Evolutionary conservation across 2,888 invertebrate genomes (phyloP).

Genomic region (Allophyes oxyacanthae): DNA sequence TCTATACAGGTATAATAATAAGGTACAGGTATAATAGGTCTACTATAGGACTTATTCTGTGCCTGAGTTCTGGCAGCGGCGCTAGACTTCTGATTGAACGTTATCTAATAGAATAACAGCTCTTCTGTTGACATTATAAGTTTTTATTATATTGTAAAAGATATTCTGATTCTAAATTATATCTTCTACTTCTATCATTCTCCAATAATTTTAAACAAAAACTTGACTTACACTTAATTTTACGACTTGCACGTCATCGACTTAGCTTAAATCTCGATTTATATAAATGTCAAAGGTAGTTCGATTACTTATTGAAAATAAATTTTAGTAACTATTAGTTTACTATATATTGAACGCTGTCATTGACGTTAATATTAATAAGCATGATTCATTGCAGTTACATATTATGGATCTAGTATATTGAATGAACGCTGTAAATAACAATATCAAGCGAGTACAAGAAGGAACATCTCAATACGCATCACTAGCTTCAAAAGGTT

Average conservation of each 20-base stretch:
- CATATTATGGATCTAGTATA: slow-evolving; percentile 9
- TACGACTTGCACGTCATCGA: no score
- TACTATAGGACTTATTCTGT: no score
- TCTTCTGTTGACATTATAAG: neutral
- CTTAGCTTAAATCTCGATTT: no score
- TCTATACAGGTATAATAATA: slow-evolving; percentile 1
- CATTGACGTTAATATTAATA: slow-evolving; percentile 14
- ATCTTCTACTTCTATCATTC: no score
- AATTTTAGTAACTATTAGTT: neutral
- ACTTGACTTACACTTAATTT: no score
- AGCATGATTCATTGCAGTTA: slow-evolving; percentile 51
- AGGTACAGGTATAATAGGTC: no score
- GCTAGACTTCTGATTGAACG: slow-evolving; percentile 4
- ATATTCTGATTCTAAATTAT: no score
- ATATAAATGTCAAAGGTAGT: no score
- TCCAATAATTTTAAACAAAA: no score
- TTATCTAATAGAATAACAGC: slow-evolving; percentile 1
- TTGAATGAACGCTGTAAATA: slow-evolving; percentile 23
- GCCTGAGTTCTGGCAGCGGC: no score
- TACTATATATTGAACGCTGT: neutral
- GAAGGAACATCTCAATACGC: slow-evolving; percentile 3
- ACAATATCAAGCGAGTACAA: slow-evolving; percentile 4
- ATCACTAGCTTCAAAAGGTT: slow-evolving; percentile 47
- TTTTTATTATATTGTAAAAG: no score
- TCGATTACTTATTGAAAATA: no score